Conservation (phyloP, 1,140 invertebrate genomes). For the Scaptodrosophila lebanonensis region DNA sequence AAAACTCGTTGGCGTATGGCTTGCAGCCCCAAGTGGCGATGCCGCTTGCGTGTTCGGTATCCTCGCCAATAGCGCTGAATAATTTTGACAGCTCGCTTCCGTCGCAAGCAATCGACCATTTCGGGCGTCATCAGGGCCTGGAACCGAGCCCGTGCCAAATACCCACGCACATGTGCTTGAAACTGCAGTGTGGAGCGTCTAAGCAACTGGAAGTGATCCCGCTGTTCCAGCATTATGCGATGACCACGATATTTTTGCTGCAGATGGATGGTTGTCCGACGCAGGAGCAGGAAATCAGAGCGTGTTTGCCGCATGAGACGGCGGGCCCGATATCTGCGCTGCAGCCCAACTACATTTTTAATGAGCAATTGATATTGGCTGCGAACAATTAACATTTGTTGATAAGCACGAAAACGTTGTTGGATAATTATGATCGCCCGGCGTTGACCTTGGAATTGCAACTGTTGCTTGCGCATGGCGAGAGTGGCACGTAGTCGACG, state of each 20-base stretch:
- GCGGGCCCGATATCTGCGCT: slow-evolving; percentile 76
- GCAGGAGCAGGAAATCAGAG: slow-evolving; percentile 64
- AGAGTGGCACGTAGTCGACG: slow-evolving; percentile 58
- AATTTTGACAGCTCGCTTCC: slow-evolving; percentile 79
- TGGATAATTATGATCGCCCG: slow-evolving; percentile 78
- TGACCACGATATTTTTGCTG: slow-evolving; percentile 78
- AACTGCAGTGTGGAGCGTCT: slow-evolving; percentile 64
- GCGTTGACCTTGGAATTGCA: slow-evolving; percentile 73
- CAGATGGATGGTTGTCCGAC: slow-evolving; percentile 66
- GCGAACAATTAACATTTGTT: slow-evolving; percentile 53
- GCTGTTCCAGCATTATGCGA: slow-evolving; percentile 62
- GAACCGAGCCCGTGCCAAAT: slow-evolving; percentile 77
- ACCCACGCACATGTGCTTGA: slow-evolving; percentile 78
- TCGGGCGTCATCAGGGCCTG: slow-evolving; percentile 77
- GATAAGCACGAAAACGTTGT: slow-evolving; percentile 77
- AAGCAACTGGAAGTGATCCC: slow-evolving; percentile 36
- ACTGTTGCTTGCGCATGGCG: slow-evolving; percentile 37
- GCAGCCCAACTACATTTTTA: slow-evolving; percentile 58
- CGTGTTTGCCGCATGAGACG: slow-evolving; percentile 57
- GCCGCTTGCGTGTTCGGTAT: slow-evolving; percentile 77
- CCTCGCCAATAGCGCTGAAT: slow-evolving; percentile 85
- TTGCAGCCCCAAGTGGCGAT: slow-evolving; percentile 62
- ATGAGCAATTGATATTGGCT: slow-evolving; percentile 64
- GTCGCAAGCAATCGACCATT: slow-evolving; percentile 76
- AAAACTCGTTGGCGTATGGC: slow-evolving; percentile 78